phyloP scores from a whole-genome alignment of 2,888 invertebrate species.

The Amphiduros pacificus region DNA sequence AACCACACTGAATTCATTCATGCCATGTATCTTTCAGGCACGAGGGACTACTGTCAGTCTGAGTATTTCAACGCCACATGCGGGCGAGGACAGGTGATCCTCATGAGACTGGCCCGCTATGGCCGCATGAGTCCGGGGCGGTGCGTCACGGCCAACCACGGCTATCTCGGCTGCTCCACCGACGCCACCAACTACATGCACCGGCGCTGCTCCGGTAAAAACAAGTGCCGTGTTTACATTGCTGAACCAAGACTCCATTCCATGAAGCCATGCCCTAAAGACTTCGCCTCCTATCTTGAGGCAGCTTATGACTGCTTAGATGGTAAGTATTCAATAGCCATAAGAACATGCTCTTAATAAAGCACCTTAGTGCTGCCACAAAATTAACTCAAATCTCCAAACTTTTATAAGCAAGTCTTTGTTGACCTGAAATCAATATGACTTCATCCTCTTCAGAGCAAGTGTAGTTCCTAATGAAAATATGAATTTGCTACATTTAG shows the following conservation, averaged over 20 bases:
- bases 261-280: constrained; percentile 24
- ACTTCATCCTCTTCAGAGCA: too few species aligned
- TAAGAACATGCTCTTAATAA: too few species aligned
- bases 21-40: too few species aligned
- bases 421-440: too few species aligned
- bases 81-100: constrained; percentile 19
- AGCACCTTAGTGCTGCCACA: too few species aligned
- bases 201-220: constrained; percentile 24
- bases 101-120: constrained; percentile 24
- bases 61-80: constrained; percentile 22
- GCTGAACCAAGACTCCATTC: constrained; percentile 26
- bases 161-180: constrained; percentile 26
- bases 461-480: too few species aligned
- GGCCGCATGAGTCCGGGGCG: constrained; percentile 29
- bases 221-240: constrained; percentile 22
- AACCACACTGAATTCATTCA: too few species aligned
- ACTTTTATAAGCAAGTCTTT: too few species aligned
- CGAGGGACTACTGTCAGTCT: constrained; percentile 19
- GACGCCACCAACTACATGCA: constrained; percentile 27
- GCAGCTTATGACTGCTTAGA: constrained; percentile 26
- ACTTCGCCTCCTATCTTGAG: constrained; percentile 27
- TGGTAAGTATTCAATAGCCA: constrained; percentile 19
- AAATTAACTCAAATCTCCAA: too few species aligned
- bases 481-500: too few species aligned
- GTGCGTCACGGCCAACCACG: constrained; percentile 27